These are phyloP conservation scores for Palythoa grandis DNA, from an alignment of 92 coral and sea anemone species.

Conservation along the genomic window DNA sequence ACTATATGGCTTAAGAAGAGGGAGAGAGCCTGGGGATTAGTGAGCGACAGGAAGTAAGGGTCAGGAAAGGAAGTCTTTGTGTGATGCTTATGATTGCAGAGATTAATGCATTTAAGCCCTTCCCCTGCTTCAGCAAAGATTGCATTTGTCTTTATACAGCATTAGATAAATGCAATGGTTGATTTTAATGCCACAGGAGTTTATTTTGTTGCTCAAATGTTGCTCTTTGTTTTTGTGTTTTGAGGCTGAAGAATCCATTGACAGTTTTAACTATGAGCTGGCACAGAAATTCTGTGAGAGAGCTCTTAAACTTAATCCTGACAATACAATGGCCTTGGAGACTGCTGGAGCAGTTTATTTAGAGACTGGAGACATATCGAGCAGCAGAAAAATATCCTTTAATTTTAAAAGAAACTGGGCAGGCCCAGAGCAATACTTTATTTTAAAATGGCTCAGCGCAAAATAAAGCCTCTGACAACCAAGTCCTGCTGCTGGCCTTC, in stretches of 20 bases:
- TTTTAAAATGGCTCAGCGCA: not conserved
- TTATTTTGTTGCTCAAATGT: not conserved
- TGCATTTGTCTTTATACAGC: too few relatives aligned
- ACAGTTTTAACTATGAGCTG: constrained; percentile 85
- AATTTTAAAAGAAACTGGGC: not conserved
- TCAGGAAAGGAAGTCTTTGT: too few relatives aligned
- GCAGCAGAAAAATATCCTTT: constrained; percentile 90
- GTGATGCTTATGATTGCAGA: too few relatives aligned
- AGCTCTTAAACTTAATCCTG: constrained; percentile 84
- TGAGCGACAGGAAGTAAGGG: too few relatives aligned
- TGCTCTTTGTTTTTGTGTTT: not conserved
- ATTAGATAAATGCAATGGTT: not conserved
- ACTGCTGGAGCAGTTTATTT: constrained; percentile 91
- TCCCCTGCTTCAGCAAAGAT: too few relatives aligned
- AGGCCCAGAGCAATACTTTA: too few relatives aligned
- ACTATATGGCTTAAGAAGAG: too few relatives aligned
- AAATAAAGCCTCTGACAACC: constrained; percentile 17
- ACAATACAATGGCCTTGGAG: constrained; percentile 77
- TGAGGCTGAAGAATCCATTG: constrained; percentile 89
- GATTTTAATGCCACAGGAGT: not conserved
- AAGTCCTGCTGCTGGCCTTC: constrained; percentile 4
- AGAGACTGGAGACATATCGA: constrained; percentile 82
- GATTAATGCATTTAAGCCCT: too few relatives aligned
- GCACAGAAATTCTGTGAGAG: constrained; percentile 92
- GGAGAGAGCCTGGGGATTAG: too few relatives aligned